These are phyloP conservation scores for Cryptus armator DNA, from an alignment of 2,888 invertebrate species.

Conservation along the genomic window DNA sequence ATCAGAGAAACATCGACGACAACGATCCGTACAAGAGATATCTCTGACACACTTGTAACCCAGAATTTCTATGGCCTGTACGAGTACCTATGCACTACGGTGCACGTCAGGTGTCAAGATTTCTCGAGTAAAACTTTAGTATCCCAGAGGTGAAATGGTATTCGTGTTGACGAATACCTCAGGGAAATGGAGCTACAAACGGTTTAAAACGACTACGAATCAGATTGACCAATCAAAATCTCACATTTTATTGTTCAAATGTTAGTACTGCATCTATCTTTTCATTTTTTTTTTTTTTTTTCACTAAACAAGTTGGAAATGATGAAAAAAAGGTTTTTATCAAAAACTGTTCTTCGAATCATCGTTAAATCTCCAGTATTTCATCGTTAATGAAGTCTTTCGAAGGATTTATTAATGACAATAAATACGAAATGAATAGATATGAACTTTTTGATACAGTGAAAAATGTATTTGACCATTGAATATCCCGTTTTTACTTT, in stretches of 20 bases:
- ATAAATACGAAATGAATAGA: no score
- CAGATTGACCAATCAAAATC: not conserved
- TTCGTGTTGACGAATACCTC: not conserved
- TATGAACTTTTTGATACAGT: no score
- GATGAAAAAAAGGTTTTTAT: no score
- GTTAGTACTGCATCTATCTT: no score
- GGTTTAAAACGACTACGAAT: not conserved
- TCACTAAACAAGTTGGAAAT: no score
- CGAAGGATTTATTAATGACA: no score
- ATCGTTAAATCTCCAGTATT: no score
- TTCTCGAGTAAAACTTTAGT: slow-evolving; percentile 20
- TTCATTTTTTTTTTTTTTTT: no score
- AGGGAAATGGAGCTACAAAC: not conserved
- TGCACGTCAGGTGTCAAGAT: slow-evolving; percentile 66
- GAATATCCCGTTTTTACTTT: no score
- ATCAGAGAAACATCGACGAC: slow-evolving; percentile 5
- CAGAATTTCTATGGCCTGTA: slow-evolving; percentile 70
- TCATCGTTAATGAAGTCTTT: no score
- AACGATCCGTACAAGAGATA: slow-evolving; percentile 25
- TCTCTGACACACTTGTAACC: slow-evolving; percentile 51
- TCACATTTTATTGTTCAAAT: not conserved
- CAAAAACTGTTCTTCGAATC: no score
- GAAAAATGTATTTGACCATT: no score
- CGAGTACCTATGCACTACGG: slow-evolving; percentile 66
- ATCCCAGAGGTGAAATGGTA: not conserved